Evolutionary conservation across 1,140 invertebrate species (phyloP), one percentile per base, ranked within the genome.

Genomic region (Drosophila murphyi): DNA sequence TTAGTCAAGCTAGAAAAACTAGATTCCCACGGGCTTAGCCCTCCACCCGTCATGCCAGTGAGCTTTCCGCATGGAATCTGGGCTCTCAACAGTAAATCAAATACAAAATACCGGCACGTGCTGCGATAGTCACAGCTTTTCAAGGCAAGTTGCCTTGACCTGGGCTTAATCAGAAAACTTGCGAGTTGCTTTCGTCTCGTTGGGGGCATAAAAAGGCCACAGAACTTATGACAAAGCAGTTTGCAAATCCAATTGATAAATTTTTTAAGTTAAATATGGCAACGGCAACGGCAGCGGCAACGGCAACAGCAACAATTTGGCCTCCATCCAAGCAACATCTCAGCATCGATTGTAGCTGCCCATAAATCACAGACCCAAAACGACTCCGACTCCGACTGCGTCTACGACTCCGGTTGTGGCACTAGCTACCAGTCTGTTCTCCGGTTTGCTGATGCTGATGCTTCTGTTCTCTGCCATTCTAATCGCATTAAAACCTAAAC

Each of bases 401-500:
- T 3, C 20, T 20, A 20, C 1, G 20, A 20, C n/a, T 45, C n/a
- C 39, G 20, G 31, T 0, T 12, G 7, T 35, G 37, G 32, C 51
- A 47, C 6, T n/a, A 3, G 20, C 31, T 67, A n/a, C 5, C 12
- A 32, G 29, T 43, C 52, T 41, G n/a, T 34, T 41, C 52, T 52
- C 7, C 6, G 12, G 4, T 12, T 51, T 39, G 47, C 10, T 62
- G 45, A 8, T 39, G 20, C 20, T 20, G 20, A 20, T 20, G 28
- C 48, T 56, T 51, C 72, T 72, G 60, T 80, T 78, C 68, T 79
- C 75, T 79, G 41, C 78, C 75, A 79, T 68, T 87, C 72, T 87
- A 87, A 86, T 86, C 82, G 82, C 82, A 87, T 86, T 86, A 82
- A 82, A 86, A 86, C 78, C 82, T 82, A 82, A 86, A 82, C 68